Base-by-base conservation (phyloP, 2,888 invertebrate genomes). In the Tenthredo distinguenda region DNA sequence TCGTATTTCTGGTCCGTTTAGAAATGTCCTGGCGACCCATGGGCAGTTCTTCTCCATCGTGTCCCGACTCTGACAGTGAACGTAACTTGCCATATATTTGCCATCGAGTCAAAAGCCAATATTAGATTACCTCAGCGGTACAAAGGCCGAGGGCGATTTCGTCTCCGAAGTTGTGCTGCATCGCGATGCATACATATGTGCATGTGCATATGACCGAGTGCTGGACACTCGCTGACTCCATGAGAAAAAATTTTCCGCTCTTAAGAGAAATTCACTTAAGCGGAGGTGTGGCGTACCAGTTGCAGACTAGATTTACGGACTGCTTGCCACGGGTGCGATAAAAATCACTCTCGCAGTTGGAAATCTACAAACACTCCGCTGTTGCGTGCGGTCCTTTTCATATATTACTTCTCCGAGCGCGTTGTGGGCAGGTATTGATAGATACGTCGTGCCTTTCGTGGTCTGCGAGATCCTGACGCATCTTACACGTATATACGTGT, bases 281-380 rank as follows among this genome's bases (percentile, higher is more conserved):
- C 10, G 31, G 77, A 77, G 77, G 55, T 77, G 55, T 77, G 77
- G 77, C 77, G 50, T 55, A 55, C 77, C 77, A 55, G 77, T 77
- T 77, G 12, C 50, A 34, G 50, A 9, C 31, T 26, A 77, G 55
- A 77, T 77, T 77, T 77, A 77, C 76, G 31, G 50, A 77, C 31
- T 31, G 77, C 77, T 50, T 15, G 18, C 18, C 15, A n/a, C 21
- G 3, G 21, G 81, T 40, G n/a, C 40, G 21, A 31, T n/a, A 40
- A 81, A 81, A 81, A 81, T 81, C n/a, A 40, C 12, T 81, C 81
- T 18, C 26, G 62, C 40, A 12, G 81, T 62, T 81, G 10, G 81
- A 40, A 81, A 81, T 81, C 81, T n/a, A 81, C 62, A 74, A 43
- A 74, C 40, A 21, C 43, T 43, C 43, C 3, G 18, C 40, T 26